Evolutionary conservation across 2,888 invertebrate species (phyloP).

Genomic region (Zaprionus obscuricornis): DNA sequence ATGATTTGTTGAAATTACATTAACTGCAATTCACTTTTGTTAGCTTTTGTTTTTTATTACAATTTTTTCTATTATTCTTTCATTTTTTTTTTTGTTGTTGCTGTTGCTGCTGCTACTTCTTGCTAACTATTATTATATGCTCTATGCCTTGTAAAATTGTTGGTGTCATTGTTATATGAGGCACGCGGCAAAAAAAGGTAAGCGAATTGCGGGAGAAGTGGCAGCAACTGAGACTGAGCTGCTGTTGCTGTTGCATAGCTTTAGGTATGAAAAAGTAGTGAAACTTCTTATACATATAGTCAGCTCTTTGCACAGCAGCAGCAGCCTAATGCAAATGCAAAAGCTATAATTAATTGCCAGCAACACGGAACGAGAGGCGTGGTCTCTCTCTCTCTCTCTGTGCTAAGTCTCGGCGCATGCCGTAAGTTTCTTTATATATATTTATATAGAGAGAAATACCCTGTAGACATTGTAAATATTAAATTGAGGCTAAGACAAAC

Average conservation of each 20-base stretch:
- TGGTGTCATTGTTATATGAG: slow-evolving; percentile 66
- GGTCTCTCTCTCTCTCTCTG: slow-evolving; percentile 16
- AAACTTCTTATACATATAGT: slow-evolving; percentile 40
- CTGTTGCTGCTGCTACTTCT: slow-evolving; percentile 8
- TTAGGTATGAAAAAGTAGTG: slow-evolving; percentile 39
- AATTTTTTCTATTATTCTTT: not conserved
- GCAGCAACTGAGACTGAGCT: not conserved
- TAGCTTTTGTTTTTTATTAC: slow-evolving; percentile 25
- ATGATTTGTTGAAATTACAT: slow-evolving; percentile 58
- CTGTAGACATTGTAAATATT: not conserved
- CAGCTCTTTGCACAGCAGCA: slow-evolving; percentile 9
- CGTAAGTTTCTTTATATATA: not conserved
- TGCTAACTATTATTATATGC: slow-evolving; percentile 64
- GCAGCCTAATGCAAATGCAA: slow-evolving; percentile 46
- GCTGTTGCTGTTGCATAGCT: slow-evolving; percentile 3
- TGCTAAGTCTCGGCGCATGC: slow-evolving; percentile 29
- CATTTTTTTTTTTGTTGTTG: not conserved
- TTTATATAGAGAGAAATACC: too few species aligned
- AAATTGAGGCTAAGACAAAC: too few species aligned
- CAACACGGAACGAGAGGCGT: slow-evolving; percentile 42
- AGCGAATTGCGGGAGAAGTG: not conserved
- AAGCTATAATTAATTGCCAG: slow-evolving; percentile 64
- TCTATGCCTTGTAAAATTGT: slow-evolving; percentile 75
- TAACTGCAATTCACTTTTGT: slow-evolving; percentile 74
- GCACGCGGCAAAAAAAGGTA: slow-evolving; percentile 60